phyloP scores from a whole-genome alignment of 2,888 invertebrate species.

The Schizotus pectinicornis region DNA sequence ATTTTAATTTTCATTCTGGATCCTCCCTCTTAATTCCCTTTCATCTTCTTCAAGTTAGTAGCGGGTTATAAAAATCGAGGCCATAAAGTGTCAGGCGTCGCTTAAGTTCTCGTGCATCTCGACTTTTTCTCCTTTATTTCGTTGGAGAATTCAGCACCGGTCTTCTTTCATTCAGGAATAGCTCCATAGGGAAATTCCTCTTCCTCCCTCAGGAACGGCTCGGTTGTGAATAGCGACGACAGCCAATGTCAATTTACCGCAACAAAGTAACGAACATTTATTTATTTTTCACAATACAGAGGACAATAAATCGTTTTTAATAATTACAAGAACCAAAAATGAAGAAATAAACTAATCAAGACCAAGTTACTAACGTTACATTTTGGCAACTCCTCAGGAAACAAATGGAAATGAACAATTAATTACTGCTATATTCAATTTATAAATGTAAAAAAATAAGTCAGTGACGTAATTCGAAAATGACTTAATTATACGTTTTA shows the following conservation, averaged over 20 bases:
- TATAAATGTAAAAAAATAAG: conserved; percentile 10
- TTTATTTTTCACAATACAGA: conserved; percentile 27
- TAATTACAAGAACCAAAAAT: conserved; percentile 9
- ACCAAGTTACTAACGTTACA: neutral
- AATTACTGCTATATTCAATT: too few relatives aligned
- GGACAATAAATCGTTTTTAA: conserved; percentile 21
- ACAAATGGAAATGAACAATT: too few relatives aligned
- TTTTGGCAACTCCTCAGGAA: conserved; percentile 21
- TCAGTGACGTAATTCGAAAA: conserved; percentile 12
- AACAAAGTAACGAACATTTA: conserved; percentile 34
- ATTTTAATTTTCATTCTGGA: too few relatives aligned
- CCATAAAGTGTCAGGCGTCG: too few relatives aligned
- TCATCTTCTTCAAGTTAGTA: too few relatives aligned
- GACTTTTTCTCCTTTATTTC: too few relatives aligned
- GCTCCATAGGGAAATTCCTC: neutral
- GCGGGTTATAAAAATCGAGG: too few relatives aligned
- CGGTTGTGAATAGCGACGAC: neutral
- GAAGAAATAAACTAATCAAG: neutral
- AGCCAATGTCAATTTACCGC: neutral
- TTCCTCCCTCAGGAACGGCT: neutral
- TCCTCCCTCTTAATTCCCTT: too few relatives aligned
- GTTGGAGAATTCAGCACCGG: too few relatives aligned
- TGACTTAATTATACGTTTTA: conserved; percentile 9
- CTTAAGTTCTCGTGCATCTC: too few relatives aligned
- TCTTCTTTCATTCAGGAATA: neutral